A percentile compares a stretch with the other conserved stretches of the same genome.
These are phyloP conservation scores for Drosophila kokeensis DNA, from an alignment of 2,888 invertebrate genomes.

Conservation along the genomic window DNA sequence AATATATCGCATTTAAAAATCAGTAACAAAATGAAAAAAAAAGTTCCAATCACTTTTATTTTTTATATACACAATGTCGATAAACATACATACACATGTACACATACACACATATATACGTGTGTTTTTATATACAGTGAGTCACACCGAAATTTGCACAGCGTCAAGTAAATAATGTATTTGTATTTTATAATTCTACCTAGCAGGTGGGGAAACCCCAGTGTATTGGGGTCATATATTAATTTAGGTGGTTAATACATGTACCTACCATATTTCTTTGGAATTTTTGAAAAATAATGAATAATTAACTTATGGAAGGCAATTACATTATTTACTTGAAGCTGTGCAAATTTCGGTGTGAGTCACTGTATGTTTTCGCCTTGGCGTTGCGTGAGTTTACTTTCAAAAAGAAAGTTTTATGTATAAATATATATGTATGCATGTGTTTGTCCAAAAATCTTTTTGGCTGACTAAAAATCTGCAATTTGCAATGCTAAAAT, in stretches of 20 bases:
- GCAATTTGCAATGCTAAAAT: conserved; percentile 78
- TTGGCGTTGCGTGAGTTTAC: conserved; percentile 1
- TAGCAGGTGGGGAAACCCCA: too few species aligned
- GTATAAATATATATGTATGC: background rate
- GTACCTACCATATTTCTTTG: too few species aligned
- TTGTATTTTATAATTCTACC: too few species aligned
- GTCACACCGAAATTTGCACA: too few species aligned
- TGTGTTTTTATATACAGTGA: conserved; percentile 14
- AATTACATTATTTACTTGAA: too few species aligned
- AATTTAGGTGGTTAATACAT: too few species aligned
- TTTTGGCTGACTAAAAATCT: conserved; percentile 51
- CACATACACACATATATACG: background rate
- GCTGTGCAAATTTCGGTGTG: too few species aligned
- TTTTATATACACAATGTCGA: conserved; percentile 34
- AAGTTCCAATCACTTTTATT: conserved; percentile 79
- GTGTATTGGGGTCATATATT: too few species aligned
- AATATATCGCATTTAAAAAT: conserved; percentile 62
- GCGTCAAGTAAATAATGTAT: too few species aligned
- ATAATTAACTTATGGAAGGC: too few species aligned
- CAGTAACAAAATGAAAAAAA: conserved; percentile 51
- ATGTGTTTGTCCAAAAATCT: conserved; percentile 18
- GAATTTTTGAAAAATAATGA: too few species aligned
- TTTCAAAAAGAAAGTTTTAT: conserved; percentile 9
- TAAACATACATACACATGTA: background rate
- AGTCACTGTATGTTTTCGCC: conserved; percentile 22